Base-by-base conservation (phyloP, 1,140 invertebrate species). In the Propsilocerus akamusi region DNA sequence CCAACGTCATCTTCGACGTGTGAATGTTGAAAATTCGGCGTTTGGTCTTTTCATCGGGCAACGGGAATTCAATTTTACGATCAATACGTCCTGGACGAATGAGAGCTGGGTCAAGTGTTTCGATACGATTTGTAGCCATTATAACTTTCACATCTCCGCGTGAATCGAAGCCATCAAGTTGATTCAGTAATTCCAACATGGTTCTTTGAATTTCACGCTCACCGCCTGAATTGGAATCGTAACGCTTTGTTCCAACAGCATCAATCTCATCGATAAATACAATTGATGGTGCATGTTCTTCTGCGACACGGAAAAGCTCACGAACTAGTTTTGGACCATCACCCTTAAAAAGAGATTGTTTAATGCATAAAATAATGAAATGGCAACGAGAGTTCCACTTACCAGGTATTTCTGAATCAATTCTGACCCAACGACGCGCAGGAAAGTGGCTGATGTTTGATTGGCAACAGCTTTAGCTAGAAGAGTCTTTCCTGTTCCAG, bases 231-330 rank as follows among this genome's bases (percentile, higher is more conserved):
- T 99, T 99, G 1, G 95, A 98, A 61, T 99, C 97, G 64, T 99
- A 99, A 60, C 93, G 77, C 73, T 99, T 99, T 20, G 97, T 99
- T 48, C 97, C 97, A 26, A 99, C 91, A 52, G 97, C 97, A 77
- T 99, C 97, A 59, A 99, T 99, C 79, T 99, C 97, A 76, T 99
- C 97, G 63, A 99, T 99, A 65, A 99, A 99, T 1, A 99, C 95
- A 69, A 99, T 99, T 1, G 94, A 97, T 7, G 97, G 96, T 1
- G 96, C 94, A 75, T 99, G 93, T 67, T 99, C 96, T 64, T 99
- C 96, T 20, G 97, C 96, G 7, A 99, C 95, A 60, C 95, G 72
- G 69, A 99, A 99, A 12, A 99, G 66, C 65, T 99, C 97, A 54
- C 97, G 72, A 4, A 99, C 96, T 34, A 99, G 72, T 71, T 99